Evolutionary conservation across 2,888 invertebrate species (phyloP), one percentile per base, ranked within the genome.

Genomic region (Meiosimyza platycephala): DNA sequence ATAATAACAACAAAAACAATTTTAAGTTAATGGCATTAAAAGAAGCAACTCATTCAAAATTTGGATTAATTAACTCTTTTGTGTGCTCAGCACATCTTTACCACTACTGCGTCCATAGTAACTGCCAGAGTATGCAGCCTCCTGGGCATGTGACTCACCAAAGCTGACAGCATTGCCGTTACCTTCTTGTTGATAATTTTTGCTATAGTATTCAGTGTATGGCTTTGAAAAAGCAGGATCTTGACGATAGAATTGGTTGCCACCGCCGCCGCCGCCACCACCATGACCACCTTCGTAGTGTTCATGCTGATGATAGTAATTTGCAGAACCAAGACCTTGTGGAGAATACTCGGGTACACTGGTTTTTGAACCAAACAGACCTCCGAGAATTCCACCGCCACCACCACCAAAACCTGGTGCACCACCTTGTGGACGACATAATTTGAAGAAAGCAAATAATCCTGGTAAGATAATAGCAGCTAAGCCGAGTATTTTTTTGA

Each of bases 401-500:
- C 82, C 85, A 78, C 82, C 81, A 47, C 81, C 78, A n/a, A 71
- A 60, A 0, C 89, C 89, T 0, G 90, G 90, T 4, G 18, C 52
- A 18, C 60, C 63, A 1, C 91, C 91, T 4, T 90, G 89, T 0
- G 94, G 94, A 79, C 93, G 94, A 89, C 94, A 95, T 79, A 95
- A 89, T 84, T 94, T 94, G 86, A 95, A 94, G 88, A 94, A 95
- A 48, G 93, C 95, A 80, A 95, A 94, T 0, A 94, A 88, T 76
- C 95, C 91, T 71, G 95, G 95, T 75, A 95, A 88, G 54, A 94
- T 90, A 48, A 95, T 91, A 13, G 94, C 94, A 82, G 94, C 89
- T 85, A 95, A 92, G 59, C 94, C 94, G 0, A 95, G 89, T 85
- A 95, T 90, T 83, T 95, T 95, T 88, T 95, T 95, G 83, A 95